A percentile compares a stretch with the other conserved stretches of the same genome.
Evolutionary conservation across 2,113 vertebrate species (phyloP).

Genomic region (Galbula dea): DNA sequence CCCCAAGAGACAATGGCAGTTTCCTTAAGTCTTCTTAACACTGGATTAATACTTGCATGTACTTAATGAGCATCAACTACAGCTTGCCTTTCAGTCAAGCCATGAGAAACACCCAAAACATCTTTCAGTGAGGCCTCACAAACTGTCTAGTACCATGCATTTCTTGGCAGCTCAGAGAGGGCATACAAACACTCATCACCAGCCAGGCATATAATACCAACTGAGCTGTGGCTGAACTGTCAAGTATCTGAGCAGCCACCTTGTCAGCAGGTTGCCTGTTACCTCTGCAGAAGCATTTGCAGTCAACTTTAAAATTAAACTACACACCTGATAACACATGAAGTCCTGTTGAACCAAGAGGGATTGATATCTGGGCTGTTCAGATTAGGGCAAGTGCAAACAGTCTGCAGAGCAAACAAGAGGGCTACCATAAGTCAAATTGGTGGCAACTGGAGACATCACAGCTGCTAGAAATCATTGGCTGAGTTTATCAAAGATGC

Average conservation of each 20-base stretch:
- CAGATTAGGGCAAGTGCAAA: not conserved
- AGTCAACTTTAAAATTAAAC: not conserved
- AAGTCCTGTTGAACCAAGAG: not conserved
- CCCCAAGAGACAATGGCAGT: fast-evolving
- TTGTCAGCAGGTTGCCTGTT: not conserved
- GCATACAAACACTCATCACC: not conserved
- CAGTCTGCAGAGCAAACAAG: not conserved
- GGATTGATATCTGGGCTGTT: not conserved
- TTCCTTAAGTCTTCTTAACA: not conserved
- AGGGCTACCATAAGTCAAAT: not conserved
- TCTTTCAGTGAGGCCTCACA: not conserved
- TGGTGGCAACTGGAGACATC: not conserved
- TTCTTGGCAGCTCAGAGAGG: not conserved
- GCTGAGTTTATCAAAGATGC: not conserved
- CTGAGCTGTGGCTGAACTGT: not conserved
- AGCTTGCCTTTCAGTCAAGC: not conserved
- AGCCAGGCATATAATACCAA: not conserved
- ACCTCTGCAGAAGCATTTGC: not conserved
- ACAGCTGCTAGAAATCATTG: not conserved
- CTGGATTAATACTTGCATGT: not conserved
- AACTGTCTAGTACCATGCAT: not conserved
- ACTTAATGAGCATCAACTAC: not conserved
- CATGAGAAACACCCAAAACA: not conserved
- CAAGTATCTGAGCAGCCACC: not conserved
- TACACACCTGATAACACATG: not conserved